Percentiles rank a stretch among this genome's conserved stretches.
phyloP scores from a whole-genome alignment of 2,888 invertebrate species.

The Spialia ferax region DNA sequence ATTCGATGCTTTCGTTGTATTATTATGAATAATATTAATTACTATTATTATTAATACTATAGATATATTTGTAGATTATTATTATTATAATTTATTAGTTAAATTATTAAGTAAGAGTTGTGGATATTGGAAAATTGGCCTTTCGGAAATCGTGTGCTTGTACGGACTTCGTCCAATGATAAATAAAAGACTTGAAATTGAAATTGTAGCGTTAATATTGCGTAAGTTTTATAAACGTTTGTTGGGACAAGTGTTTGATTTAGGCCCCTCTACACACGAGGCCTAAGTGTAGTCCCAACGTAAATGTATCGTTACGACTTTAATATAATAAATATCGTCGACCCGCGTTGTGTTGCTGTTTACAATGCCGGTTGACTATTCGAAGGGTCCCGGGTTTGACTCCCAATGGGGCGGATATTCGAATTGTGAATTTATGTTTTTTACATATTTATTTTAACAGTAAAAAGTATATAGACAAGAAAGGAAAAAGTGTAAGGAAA shows the following conservation, averaged over 20 bases:
- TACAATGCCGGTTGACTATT: too few relatives aligned
- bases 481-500: too few relatives aligned
- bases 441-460: too few relatives aligned
- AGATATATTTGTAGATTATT: constrained; percentile 45
- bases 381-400: too few relatives aligned
- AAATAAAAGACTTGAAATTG: constrained; percentile 81
- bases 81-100: constrained; percentile 45
- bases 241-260: constrained; percentile 20
- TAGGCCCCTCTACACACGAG: too few relatives aligned
- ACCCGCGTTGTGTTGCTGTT: too few relatives aligned
- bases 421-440: too few relatives aligned
- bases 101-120: constrained; percentile 42
- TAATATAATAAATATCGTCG: too few relatives aligned
- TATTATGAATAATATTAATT: constrained; percentile 45
- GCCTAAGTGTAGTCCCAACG: too few relatives aligned
- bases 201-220: constrained; percentile 62
- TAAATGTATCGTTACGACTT: too few relatives aligned
- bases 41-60: constrained; percentile 44
- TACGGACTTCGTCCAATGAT: constrained; percentile 75
- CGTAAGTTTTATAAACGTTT: constrained; percentile 32
- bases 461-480: too few relatives aligned
- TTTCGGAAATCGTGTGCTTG: constrained; percentile 79
- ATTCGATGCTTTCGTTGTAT: constrained; percentile 48
- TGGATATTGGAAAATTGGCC: constrained; percentile 68
- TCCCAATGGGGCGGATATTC: too few relatives aligned